Conservation (phyloP, 2,113 vertebrate genomes). For the Hippocampus barbouri region DNA sequence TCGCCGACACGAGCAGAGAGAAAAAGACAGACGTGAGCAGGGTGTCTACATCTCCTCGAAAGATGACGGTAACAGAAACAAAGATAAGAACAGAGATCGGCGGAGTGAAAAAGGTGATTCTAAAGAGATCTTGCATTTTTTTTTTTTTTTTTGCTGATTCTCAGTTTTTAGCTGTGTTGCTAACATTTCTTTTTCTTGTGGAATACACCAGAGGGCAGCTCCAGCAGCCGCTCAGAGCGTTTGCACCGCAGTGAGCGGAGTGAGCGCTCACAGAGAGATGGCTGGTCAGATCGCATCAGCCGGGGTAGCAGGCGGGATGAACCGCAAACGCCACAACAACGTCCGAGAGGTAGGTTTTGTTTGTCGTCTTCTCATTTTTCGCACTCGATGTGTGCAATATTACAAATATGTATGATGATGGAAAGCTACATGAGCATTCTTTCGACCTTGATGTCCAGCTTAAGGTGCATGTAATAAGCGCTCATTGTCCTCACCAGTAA, state of each 20-base stretch:
- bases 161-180: not conserved
- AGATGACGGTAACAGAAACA: conserved; percentile 81
- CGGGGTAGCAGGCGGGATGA: conserved; percentile 77
- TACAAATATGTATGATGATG: not conserved
- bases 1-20: conserved; percentile 85
- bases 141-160: not conserved
- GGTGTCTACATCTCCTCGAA: conserved; percentile 94
- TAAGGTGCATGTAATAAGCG: too few species aligned
- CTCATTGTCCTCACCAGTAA: too few species aligned
- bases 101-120: conserved; percentile 77
- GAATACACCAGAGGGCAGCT: conserved; percentile 82
- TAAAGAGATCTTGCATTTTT: not conserved
- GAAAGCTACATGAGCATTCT: not conserved
- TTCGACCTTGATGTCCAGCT: not conserved
- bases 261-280: conserved; percentile 75
- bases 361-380: not conserved
- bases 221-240: conserved; percentile 69
- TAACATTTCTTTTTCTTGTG: conserved; percentile 2
- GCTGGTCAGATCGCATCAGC: conserved; percentile 80
- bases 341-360: conserved; percentile 78
- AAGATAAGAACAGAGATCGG: conserved; percentile 70
- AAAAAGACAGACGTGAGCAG: conserved; percentile 86
- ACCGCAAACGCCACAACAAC: conserved; percentile 81
- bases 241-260: conserved; percentile 67
- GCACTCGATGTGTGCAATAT: not conserved